Percentiles rank a stretch among this genome's conserved stretches.
Conservation (phyloP, 2,797 vertebrate species). For the Sphenopsis melanotis region DNA sequence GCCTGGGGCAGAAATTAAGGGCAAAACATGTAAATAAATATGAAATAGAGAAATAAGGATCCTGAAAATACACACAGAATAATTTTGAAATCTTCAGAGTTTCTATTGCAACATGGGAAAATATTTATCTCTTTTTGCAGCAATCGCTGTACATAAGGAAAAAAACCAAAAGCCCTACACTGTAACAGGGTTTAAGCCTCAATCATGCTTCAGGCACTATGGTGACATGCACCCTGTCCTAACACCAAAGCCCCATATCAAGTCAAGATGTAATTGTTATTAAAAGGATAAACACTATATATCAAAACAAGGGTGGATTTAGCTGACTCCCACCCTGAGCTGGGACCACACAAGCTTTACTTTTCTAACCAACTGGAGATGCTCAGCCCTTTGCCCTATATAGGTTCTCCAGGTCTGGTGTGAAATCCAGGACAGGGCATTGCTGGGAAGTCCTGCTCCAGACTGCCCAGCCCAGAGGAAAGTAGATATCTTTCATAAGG, state of each 20-base stretch:
- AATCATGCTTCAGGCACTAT: background rate
- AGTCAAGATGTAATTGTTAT: background rate
- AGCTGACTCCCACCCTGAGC: background rate
- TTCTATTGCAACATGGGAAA: background rate
- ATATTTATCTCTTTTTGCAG: background rate
- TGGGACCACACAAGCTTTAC: background rate
- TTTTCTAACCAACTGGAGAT: background rate
- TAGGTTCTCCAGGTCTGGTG: background rate
- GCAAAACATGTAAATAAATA: background rate
- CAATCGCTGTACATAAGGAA: background rate
- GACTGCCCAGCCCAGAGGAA: background rate
- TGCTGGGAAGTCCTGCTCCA: background rate
- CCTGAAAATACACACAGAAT: background rate
- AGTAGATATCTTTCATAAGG: background rate
- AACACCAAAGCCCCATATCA: accelerated
- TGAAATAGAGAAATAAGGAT: background rate
- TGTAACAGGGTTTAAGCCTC: background rate
- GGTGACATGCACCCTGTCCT: too few relatives aligned
- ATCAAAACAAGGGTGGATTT: background rate
- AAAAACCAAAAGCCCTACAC: background rate
- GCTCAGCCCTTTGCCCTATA: background rate
- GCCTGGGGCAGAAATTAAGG: background rate
- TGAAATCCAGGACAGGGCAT: background rate
- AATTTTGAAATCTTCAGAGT: background rate
- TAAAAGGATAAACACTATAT: background rate